Base-by-base conservation (phyloP, 2,113 vertebrate species). In the Enhydra lutris region DNA sequence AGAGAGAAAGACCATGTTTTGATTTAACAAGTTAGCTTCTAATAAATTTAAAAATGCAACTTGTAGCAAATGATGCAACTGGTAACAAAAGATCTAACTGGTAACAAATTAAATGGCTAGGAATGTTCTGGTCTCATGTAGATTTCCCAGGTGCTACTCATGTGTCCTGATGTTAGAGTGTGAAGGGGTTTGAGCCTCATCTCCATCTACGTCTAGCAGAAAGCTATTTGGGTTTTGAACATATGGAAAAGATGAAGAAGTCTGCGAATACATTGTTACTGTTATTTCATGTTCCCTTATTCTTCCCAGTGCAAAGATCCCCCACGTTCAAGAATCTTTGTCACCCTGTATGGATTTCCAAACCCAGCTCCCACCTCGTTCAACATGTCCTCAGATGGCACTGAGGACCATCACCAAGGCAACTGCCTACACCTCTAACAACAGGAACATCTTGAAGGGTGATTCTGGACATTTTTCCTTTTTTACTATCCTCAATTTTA, bases 171-270 rank as follows among this genome's bases (percentile, higher is more conserved):
- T 1, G 7, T 7, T 7, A 29, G 47, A 18, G 20, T 2, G 23
- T 8, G 4, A 0, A 29, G 13, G n/a, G 1, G 0, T n/a, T 78
- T 10, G 9, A 21, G 26, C 55, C 88, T 26, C 42, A 55, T 36
- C n/a, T 71, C 74, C 42, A 45, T 2, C 24, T 45, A 2, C 17
- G 42, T 78, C 73, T 63, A 65, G 29, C 9, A 57, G 10, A 20
- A 59, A 97, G 55, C 2, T 34, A 26, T 26, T 74, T 82, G 17
- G 7, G 7, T 52, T 93, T 29, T 45, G 29, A 80, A 91, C 18
- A 13, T 3, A 13, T 20, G 12, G 69, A 67, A 65, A 61, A 67
- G 39, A 89, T 42, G 61, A 55, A 47, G 12, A 36, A 34, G n/a
- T 81, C 69, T 63, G 63, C 4, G 24, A 45, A n/a, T n/a, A 17